Percentiles rank a stretch among this genome's conserved stretches.
phyloP scores from a whole-genome alignment of 2,888 invertebrate species.

The Galerucella pusilla region DNA sequence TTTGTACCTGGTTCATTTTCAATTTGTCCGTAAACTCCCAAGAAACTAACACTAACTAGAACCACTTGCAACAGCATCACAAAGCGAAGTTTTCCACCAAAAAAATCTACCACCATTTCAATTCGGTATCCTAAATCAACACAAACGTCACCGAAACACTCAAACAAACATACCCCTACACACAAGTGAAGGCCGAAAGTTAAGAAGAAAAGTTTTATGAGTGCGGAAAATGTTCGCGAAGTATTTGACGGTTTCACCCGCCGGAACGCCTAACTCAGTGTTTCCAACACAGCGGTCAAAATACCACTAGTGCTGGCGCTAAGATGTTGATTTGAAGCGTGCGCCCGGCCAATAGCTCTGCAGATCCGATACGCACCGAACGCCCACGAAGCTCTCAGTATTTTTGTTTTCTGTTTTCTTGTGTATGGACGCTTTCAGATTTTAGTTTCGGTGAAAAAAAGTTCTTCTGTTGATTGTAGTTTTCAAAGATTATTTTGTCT shows the following conservation, averaged over 20 bases:
- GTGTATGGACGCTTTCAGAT: slow-evolving; percentile 21
- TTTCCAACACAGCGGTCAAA: slow-evolving; percentile 51
- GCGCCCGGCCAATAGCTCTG: slow-evolving; percentile 57
- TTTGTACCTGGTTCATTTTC: slow-evolving; percentile 51
- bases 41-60: slow-evolving; percentile 47
- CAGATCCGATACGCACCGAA: slow-evolving; percentile 52
- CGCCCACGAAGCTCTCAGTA: slow-evolving; percentile 48
- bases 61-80: slow-evolving; percentile 49
- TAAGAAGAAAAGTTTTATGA: slow-evolving; percentile 19
- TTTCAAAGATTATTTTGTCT: slow-evolving; percentile 20
- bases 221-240: slow-evolving; percentile 1
- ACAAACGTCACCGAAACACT: slow-evolving; percentile 17
- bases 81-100: slow-evolving; percentile 37
- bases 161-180: slow-evolving; percentile 24
- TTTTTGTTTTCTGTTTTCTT: slow-evolving; percentile 33
- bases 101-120: slow-evolving; percentile 23
- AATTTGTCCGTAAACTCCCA: slow-evolving; percentile 40
- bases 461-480: slow-evolving; percentile 20
- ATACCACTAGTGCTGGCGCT: slow-evolving; percentile 55
- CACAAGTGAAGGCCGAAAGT: slow-evolving; percentile 19
- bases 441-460: slow-evolving; percentile 15
- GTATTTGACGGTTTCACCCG: slow-evolving; percentile 1
- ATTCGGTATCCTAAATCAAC: slow-evolving; percentile 18
- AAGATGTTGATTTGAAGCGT: slow-evolving; percentile 53
- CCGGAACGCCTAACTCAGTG: slow-evolving; percentile 10